phyloP scores from a whole-genome alignment of 2,797 vertebrate species.

The Sebastes baramenuke region DNA sequence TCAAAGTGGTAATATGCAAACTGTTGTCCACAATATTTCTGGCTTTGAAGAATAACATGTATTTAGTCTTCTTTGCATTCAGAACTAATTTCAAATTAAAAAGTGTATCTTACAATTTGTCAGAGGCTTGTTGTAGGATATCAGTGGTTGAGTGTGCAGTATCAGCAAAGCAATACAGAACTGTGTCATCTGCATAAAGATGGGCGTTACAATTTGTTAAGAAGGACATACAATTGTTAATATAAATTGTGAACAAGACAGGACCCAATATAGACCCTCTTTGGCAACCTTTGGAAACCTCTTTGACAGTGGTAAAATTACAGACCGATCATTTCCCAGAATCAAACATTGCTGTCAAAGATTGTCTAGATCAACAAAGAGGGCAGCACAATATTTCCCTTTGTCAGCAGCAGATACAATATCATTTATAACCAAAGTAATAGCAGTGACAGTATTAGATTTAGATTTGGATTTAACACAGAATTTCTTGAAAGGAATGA shows the following conservation, averaged over 20 bases:
- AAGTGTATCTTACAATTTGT: not conserved
- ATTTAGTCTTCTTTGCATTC: not conserved
- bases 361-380: not conserved
- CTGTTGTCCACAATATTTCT: not conserved
- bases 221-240: not conserved
- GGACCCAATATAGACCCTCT: not conserved
- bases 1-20: not conserved
- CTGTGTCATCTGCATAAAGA: not conserved
- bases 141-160: not conserved
- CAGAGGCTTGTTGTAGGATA: not conserved
- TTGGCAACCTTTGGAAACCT: not conserved
- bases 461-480: not conserved
- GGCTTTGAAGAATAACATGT: not conserved
- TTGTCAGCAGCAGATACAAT: too few species aligned
- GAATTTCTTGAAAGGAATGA: not conserved
- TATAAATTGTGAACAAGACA: not conserved
- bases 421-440: not conserved
- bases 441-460: not conserved
- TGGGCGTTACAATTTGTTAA: not conserved
- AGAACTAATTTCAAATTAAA: not conserved
- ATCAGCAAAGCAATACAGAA: not conserved
- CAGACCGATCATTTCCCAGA: not conserved
- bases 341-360: not conserved
- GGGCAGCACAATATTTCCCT: not conserved
- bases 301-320: not conserved